Base-by-base conservation (phyloP, 2,797 vertebrate genomes). In the Acipenser oxyrinchus region DNA sequence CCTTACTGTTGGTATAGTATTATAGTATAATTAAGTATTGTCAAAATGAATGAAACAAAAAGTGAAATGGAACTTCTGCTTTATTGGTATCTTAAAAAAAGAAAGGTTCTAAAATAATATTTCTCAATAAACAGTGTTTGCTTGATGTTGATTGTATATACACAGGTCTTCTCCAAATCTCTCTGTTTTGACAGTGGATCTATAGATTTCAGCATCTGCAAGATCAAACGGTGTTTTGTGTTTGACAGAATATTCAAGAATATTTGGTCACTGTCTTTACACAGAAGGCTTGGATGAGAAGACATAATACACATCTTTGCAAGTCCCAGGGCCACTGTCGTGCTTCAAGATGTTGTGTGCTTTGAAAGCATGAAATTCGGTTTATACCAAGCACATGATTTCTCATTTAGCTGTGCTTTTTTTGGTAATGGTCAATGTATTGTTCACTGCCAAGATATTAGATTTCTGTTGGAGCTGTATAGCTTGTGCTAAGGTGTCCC, bases 281-380 rank as follows among this genome's bases (percentile, higher is more conserved):
- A 80, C 75, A 80, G 86, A 81, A 86, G 85, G 88, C 82, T 84
- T 84, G 84, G 78, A 83, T 88, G 84, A 83, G 79, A 82, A 83
- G 79, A 71, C 77, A 83, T 83, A 82, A 82, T 79, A 83, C 83
- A 78, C 78, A 82, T 87, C 84, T 88, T 83, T 75, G 85, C 82
- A 82, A 85, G 83, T 90, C 89, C 85, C 87, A 86, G 82, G 84
- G 86, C 83, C 85, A 84, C 86, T 87, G 86, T 89, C 88, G 86
- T 76, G 80, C 86, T 87, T 74, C 82, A 86, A 90, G 84, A 83
- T 80, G 83, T 84, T 79, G 85, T 89, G 86, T 88, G 89, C 85
- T 88, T 88, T 89, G 84, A 90, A 91, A 88, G 87, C 89, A 90
- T 92, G 89, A 92, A 92, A 92, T 92, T 89, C 88, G 87, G 89